These are phyloP conservation scores for Parapsyche elsis DNA, from an alignment of 1,140 invertebrate genomes.

Conservation along the genomic window DNA sequence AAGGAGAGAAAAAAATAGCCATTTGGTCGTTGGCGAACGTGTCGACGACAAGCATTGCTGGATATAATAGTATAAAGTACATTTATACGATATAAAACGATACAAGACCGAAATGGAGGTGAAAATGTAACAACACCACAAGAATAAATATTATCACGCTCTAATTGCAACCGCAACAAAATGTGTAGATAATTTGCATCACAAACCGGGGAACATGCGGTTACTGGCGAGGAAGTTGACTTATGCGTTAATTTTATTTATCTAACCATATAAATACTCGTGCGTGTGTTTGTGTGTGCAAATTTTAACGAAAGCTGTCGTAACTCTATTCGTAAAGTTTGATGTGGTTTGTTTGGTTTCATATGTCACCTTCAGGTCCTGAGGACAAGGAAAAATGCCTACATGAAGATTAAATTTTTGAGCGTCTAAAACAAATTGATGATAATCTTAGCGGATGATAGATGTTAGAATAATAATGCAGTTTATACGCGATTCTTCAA, in stretches of 20 bases:
- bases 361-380: too few relatives aligned
- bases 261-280: not conserved
- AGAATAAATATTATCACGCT: slow-evolving; percentile 26
- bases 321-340: too few relatives aligned
- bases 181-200: slow-evolving; percentile 33
- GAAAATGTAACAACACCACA: slow-evolving; percentile 23
- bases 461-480: not conserved
- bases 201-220: slow-evolving; percentile 10
- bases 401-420: too few relatives aligned
- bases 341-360: too few relatives aligned
- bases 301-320: too few relatives aligned
- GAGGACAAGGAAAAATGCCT: too few relatives aligned
- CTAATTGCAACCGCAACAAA: slow-evolving; percentile 35
- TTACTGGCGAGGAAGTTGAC: slow-evolving; percentile 29
- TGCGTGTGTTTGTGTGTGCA: too few relatives aligned
- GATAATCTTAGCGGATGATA: too few relatives aligned
- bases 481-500: slow-evolving; percentile 17
- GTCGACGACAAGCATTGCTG: not conserved
- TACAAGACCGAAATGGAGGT: slow-evolving; percentile 10
- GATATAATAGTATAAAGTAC: not conserved
- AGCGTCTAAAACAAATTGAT: too few relatives aligned
- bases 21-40: not conserved
- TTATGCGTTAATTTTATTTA: not conserved
- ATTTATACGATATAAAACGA: not conserved
- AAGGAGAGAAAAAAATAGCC: not conserved